Base-by-base conservation (phyloP, 64 coral and sea anemone species). In the Montipora cactus region DNA sequence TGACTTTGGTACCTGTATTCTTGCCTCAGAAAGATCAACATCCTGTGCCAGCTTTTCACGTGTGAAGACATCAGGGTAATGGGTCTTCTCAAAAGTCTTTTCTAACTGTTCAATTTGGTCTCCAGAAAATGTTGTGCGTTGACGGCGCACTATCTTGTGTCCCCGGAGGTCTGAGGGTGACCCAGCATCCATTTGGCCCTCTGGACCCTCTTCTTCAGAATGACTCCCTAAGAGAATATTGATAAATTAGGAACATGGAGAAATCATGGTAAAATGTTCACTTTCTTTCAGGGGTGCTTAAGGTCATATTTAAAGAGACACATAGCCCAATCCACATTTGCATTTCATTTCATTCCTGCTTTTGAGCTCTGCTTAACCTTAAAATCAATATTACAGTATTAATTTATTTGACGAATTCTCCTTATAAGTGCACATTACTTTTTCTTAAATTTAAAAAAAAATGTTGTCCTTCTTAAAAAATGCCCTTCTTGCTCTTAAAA, bases 41-140 rank as follows among this genome's bases (percentile, higher is more conserved):
- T 94, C 83, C 8, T 99, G 95, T 19, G 95, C 98, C 4, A 99
- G 75, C 67, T 99, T 95, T 55, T 99, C 98, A 20, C 98, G 83
- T 12, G 94, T 96, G 71, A 99, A 99, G 1, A 99, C 98, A 67
- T 99, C 98, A 67, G 95, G 98, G 77, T 99, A 99, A 47, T 99
- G 95, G 15, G 98, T 92, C 87, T 96, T 99, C 70, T 96, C 95
- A 81, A 99, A 99, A 13, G 91, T 93, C 64, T 95, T 99, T 79
- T 99, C 98, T 4, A 99, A 79, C 61, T 96, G 91, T 44, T 99
- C 98, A 83, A 99, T 96, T 88, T 99, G 98, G n/a, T 96, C 98
- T 44, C 93, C 95, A 82, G 98, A 92, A 75, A 99, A 99, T 11
- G 94, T 97, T 61, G 91, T 96, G 11, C 92, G 95, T 64, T 92